A percentile compares a stretch with the other conserved stretches of the same genome.
Evolutionary conservation across 2,797 vertebrate species (phyloP).

Genomic region (Geotrypetes seraphini): DNA sequence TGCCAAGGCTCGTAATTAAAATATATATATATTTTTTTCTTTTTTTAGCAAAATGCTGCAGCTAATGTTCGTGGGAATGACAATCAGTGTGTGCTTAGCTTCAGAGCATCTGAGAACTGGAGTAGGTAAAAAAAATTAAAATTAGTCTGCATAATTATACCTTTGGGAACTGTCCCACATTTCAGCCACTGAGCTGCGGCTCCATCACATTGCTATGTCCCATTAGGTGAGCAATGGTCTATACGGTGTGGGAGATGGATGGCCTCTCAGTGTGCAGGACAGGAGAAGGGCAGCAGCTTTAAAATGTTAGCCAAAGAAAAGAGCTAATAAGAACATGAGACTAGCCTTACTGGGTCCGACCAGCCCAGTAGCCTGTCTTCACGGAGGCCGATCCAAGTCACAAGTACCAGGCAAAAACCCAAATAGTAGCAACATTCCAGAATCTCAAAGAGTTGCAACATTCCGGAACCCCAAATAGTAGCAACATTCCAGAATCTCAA

Average conservation of each 20-base stretch:
- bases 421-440: too few relatives aligned
- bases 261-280: too few relatives aligned
- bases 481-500: too few relatives aligned
- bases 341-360: too few relatives aligned
- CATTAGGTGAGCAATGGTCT: conserved; percentile 60
- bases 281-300: too few relatives aligned
- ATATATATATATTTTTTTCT: conserved; percentile 8
- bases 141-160: conserved; percentile 40
- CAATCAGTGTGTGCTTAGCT: conserved; percentile 30
- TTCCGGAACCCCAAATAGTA: too few relatives aligned
- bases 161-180: conserved; percentile 31
- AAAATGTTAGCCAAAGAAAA: too few relatives aligned
- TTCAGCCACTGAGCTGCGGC: conserved; percentile 54
- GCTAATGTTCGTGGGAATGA: conserved; percentile 27
- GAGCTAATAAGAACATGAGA: too few relatives aligned
- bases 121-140: conserved; percentile 35
- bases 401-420: too few relatives aligned
- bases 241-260: conserved; percentile 40
- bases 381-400: too few relatives aligned
- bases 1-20: conserved; percentile 6
- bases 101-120: conserved; percentile 12
- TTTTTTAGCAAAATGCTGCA: conserved; percentile 11
- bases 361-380: too few relatives aligned
- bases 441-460: too few relatives aligned
- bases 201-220: conserved; percentile 56